Percentiles rank a stretch among this genome's conserved stretches.
Conservation (phyloP, 2,113 vertebrate genomes). For the Pan troglodytes region NHGRI_mPanTro3-v2.1_pri NC_072402.2:76075501-76076000, state of each 20-base stretch:
- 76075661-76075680: neutral
- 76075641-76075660: neutral
- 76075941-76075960: no score
- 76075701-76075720: neutral
- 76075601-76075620: neutral
- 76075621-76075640: neutral
- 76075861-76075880: no score
- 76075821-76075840: no score
- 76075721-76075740: neutral
- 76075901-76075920: no score
- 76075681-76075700: neutral
- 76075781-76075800: neutral
- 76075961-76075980: no score
- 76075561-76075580: slow-evolving; percentile 40
- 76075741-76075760: slow-evolving; percentile 19
- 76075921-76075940: no score
- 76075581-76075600: neutral
- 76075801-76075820: neutral
- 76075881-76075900: no score
- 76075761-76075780: neutral
- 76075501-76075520: neutral
- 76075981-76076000: no score
- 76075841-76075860: no score
- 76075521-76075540: neutral
- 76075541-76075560: slow-evolving; percentile 49